Evolutionary conservation across 2,888 invertebrate species (phyloP).

Genomic region (Orthonychiurus folsomi): DNA sequence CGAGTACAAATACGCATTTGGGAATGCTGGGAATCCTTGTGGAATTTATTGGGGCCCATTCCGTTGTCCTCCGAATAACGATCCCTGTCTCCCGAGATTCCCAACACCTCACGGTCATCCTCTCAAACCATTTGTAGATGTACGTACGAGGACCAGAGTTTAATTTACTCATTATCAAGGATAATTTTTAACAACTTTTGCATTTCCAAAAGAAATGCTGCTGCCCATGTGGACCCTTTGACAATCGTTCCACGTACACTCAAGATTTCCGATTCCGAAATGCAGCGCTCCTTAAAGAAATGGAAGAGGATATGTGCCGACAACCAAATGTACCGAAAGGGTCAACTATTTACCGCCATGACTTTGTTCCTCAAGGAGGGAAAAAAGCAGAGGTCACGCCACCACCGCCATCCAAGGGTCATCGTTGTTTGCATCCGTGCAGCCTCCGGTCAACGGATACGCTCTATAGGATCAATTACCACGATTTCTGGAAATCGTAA

Average conservation of each 20-base stretch:
- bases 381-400: constrained; percentile 32
- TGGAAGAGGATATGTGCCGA: constrained; percentile 24
- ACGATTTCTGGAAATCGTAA: constrained; percentile 35
- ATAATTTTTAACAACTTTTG: too few species aligned
- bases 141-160: too few species aligned
- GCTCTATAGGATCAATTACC: constrained; percentile 22
- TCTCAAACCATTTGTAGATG: constrained; percentile 29
- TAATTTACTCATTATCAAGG: too few species aligned
- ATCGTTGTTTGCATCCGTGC: constrained; percentile 33
- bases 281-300: constrained; percentile 19
- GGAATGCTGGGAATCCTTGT: constrained; percentile 31
- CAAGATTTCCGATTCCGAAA: constrained; percentile 31
- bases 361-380: constrained; percentile 24
- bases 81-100: constrained; percentile 32
- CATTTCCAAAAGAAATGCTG: constrained; percentile 19
- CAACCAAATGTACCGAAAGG: constrained; percentile 20
- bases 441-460: constrained; percentile 21
- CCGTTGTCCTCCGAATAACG: constrained; percentile 22
- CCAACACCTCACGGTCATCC: constrained; percentile 33
- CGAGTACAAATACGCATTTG: constrained; percentile 21
- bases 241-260: constrained; percentile 31
- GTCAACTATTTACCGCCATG: constrained; percentile 24
- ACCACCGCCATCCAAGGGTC: constrained; percentile 26
- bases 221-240: constrained; percentile 37
- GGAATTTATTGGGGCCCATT: constrained; percentile 33